phyloP scores from a whole-genome alignment of 2,113 vertebrate genomes.

The Sula dactylatra region DNA sequence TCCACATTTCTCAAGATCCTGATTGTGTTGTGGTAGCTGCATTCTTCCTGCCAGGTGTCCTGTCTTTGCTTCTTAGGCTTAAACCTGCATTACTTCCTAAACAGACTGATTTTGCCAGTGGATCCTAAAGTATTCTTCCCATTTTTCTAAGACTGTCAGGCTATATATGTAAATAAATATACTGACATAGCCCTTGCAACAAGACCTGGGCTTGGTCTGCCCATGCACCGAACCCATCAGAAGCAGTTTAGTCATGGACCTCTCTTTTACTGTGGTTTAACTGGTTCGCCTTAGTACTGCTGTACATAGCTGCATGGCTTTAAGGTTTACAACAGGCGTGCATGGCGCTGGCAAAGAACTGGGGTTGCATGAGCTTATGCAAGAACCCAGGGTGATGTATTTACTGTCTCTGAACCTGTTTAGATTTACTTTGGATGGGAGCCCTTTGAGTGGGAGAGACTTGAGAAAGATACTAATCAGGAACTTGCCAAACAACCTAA shows the following conservation, averaged over 20 bases:
- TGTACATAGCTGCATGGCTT: rapidly evolving
- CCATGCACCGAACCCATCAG: neutral
- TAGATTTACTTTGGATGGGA: neutral
- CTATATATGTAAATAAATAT: neutral
- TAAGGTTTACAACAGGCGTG: neutral
- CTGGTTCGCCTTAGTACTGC: neutral
- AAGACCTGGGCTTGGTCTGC: neutral
- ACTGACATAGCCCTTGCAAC: neutral
- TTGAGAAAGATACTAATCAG: neutral
- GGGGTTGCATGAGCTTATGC: neutral
- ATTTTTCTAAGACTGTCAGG: neutral
- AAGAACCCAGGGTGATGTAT: neutral
- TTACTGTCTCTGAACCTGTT: neutral
- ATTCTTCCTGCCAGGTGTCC: neutral
- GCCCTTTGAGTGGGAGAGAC: neutral
- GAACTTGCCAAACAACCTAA: neutral
- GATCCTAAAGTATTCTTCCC: neutral
- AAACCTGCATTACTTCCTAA: neutral
- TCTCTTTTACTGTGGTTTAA: neutral
- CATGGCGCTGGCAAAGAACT: neutral
- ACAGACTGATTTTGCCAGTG: neutral
- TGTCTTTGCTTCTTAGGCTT: neutral
- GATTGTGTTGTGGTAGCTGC: neutral
- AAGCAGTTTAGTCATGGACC: neutral
- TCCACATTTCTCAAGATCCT: neutral